phyloP scores from a whole-genome alignment of 2,113 vertebrate genomes.

The Odontophorus gujanensis region DNA sequence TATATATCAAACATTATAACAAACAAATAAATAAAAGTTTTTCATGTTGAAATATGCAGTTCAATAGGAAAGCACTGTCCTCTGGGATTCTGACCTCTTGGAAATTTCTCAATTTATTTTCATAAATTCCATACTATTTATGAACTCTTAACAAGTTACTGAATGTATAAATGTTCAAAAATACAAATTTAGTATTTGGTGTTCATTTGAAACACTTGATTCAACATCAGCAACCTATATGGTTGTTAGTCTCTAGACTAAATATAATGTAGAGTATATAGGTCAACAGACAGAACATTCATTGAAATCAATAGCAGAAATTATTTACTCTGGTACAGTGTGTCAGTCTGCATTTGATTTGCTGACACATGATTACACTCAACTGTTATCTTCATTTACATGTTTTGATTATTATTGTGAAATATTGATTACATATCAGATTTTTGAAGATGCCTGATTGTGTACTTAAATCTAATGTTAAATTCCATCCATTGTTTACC shows the following conservation, averaged over 20 bases:
- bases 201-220: neutral
- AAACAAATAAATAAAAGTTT: neutral
- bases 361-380: slow-evolving; percentile 36
- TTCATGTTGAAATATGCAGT: neutral
- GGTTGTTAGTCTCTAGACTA: neutral
- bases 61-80: fast-evolving
- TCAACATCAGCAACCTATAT: neutral
- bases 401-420: slow-evolving; percentile 52
- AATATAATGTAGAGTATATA: slow-evolving; percentile 13
- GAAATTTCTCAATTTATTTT: neutral
- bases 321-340: slow-evolving; percentile 7
- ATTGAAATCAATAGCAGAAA: slow-evolving; percentile 50
- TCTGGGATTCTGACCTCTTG: neutral
- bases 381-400: slow-evolving; percentile 48
- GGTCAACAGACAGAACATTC: slow-evolving; percentile 24
- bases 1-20: neutral
- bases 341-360: slow-evolving; percentile 51
- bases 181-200: neutral
- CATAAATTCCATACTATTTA: neutral
- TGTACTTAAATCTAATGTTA: neutral
- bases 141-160: neutral
- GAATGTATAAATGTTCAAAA: neutral
- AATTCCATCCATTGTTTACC: neutral
- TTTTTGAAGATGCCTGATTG: slow-evolving; percentile 56
- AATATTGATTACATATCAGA: slow-evolving; percentile 59